A percentile compares a stretch with the other conserved stretches of the same genome.
These are phyloP conservation scores for Dryadula phaetusa DNA, from an alignment of 2,888 invertebrate species.

Conservation along the genomic window DNA sequence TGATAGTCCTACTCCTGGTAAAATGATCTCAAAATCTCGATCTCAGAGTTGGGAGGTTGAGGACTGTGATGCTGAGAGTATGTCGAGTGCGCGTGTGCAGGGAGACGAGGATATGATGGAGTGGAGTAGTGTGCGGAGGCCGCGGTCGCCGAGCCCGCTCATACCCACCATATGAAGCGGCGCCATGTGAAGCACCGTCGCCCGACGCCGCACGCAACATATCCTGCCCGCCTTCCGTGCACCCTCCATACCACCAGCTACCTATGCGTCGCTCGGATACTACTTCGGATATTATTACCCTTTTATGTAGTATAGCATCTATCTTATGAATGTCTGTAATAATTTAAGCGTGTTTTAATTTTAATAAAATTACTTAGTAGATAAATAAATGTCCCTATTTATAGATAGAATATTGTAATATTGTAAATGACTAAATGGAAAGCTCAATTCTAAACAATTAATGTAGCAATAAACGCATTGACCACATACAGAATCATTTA, in stretches of 20 bases:
- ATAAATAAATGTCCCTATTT: conserved; percentile 37
- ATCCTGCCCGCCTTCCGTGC: conserved; percentile 37
- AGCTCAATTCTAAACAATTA: conserved; percentile 70
- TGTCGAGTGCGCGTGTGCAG: conserved; percentile 84
- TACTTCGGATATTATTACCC: conserved; percentile 22
- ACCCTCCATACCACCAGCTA: conserved; percentile 28
- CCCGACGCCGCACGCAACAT: conserved; percentile 33
- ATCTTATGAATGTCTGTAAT: conserved; percentile 39
- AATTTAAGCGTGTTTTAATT: conserved; percentile 23
- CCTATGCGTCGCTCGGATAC: conserved; percentile 25
- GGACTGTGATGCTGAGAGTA: conserved; percentile 83
- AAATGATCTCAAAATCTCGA: conserved; percentile 78
- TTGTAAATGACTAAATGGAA: conserved; percentile 47
- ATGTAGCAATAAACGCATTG: conserved; percentile 41
- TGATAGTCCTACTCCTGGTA: conserved; percentile 53
- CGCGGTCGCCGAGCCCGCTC: conserved; percentile 74
- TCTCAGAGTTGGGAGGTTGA: conserved; percentile 84
- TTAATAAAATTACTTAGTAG: conserved; percentile 12
- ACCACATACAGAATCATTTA: conserved; percentile 36
- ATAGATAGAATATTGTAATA: conserved; percentile 26
- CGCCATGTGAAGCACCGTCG: conserved; percentile 31
- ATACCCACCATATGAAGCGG: conserved; percentile 71
- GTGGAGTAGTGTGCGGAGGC: conserved; percentile 77
- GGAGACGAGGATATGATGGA: conserved; percentile 87
- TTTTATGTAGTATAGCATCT: conserved; percentile 26